Base-by-base conservation (phyloP, 2,113 vertebrate genomes). In the Platycercus adscitus region DNA sequence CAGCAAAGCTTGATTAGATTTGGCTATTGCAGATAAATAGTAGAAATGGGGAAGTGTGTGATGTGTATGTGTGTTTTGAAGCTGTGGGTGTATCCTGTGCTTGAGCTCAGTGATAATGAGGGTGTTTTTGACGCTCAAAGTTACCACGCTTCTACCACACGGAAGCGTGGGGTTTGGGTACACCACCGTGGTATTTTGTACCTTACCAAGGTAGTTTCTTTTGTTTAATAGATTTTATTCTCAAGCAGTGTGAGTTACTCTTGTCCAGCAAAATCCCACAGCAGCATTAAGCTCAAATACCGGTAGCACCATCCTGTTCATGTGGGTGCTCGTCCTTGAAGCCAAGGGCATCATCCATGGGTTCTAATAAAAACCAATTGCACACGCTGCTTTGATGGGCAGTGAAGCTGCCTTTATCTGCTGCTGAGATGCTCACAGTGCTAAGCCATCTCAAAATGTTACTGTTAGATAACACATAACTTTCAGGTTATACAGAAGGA, bases 121-220 rank as follows among this genome's bases (percentile, higher is more conserved):
- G 17, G n/a, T 19, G 21, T 7, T 81, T 25, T 66, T 46, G 52
- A 44, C 28, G 53, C 82, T 83, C 60, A 3, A 13, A 68, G 47
- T 37, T 21, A 28, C 76, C 61, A 39, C 26, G 9, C 24, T 49
- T 53, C 10, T 24, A n/a, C 58, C 50, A 43, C 46, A 7, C n/a
- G 18, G 55, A 73, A 56, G 24, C 33, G 2, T 46, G 28, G 0
- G 16, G 23, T 58, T 53, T 65, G 41, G 15, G 10, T 6, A 43
- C 18, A 2, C 7, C 15, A 7, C 1, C 5, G 3, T 25, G 1
- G 23, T 60, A 7, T 47, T 58, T 47, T 47, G 28, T 31, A 12
- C 64, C 44, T 70, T 43, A 28, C 17, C 18, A 14, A 15, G 2
- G 31, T 37, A 13, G 46, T 85, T 77, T 85, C 28, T 47, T 81